Percentiles rank a stretch among this genome's conserved stretches.
Evolutionary conservation across 2,888 invertebrate species (phyloP).

Genomic region (Tiliacea aurago): DNA sequence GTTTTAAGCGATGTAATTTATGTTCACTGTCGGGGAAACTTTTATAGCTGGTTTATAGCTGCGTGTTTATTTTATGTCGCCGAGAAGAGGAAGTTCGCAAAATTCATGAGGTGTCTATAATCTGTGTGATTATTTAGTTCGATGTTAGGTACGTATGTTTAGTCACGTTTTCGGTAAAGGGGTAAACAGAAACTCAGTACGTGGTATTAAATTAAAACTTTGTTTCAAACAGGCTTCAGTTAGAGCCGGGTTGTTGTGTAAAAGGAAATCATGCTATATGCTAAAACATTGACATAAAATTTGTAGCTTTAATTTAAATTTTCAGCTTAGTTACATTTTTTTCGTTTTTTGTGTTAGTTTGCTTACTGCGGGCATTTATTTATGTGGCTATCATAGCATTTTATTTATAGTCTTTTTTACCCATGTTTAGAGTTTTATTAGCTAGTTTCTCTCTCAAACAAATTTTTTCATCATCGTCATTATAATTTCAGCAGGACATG

Average conservation of each 20-base stretch:
- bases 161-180: conserved; percentile 37
- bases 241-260: conserved; percentile 13
- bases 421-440: background rate
- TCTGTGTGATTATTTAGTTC: conserved; percentile 21
- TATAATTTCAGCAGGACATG: too few relatives aligned
- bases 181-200: background rate
- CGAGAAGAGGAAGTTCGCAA: conserved; percentile 60
- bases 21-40: conserved; percentile 51
- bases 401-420: background rate
- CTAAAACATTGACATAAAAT: background rate
- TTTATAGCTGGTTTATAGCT: conserved; percentile 51
- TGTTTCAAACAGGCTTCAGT: conserved; percentile 17
- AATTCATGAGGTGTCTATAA: conserved; percentile 60
- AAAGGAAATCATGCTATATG: conserved; percentile 3
- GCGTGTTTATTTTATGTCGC: conserved; percentile 67
- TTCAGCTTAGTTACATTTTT: background rate
- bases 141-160: background rate
- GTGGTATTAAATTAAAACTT: conserved; percentile 17
- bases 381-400: too few relatives aligned
- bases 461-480: too few relatives aligned
- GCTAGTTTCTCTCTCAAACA: background rate
- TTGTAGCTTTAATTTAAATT: background rate
- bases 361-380: background rate
- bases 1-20: conserved; percentile 64
- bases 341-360: background rate